Conservation (phyloP, 2,113 vertebrate genomes). For the Elachura formosa region DNA sequence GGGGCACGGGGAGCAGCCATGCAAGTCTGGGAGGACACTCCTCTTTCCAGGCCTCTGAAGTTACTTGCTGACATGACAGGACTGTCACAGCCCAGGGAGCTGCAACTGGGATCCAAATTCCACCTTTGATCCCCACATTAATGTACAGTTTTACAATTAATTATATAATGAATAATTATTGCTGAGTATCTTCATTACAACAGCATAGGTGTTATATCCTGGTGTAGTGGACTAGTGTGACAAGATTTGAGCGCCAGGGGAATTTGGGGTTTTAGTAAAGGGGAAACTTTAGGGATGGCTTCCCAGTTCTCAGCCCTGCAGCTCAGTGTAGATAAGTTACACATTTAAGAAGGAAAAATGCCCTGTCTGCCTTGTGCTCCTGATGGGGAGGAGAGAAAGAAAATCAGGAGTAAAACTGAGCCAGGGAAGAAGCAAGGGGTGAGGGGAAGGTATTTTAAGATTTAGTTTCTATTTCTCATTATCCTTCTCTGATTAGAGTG, state of each 20-base stretch:
- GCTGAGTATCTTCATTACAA: neutral
- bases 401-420: neutral
- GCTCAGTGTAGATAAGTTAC: neutral
- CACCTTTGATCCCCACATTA: neutral
- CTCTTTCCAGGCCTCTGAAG: neutral
- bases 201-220: neutral
- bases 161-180: no score
- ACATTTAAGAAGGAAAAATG: neutral
- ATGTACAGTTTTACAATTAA: no score
- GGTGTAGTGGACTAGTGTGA: neutral
- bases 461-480: neutral
- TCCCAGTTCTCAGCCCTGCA: neutral
- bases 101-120: neutral
- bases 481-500: neutral
- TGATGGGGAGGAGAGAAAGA: neutral
- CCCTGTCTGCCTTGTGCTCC: neutral
- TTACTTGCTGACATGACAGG: neutral
- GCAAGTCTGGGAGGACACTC: neutral
- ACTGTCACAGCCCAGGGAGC: neutral
- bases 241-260: no score
- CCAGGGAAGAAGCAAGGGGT: neutral
- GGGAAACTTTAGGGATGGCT: neutral
- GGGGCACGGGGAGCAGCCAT: fast-evolving
- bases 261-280: neutral
- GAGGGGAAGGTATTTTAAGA: neutral